A percentile compares a stretch with the other conserved stretches of the same genome.
Evolutionary conservation across 2,888 invertebrate species (phyloP).

Genomic region (Agonum fuliginosum): DNA sequence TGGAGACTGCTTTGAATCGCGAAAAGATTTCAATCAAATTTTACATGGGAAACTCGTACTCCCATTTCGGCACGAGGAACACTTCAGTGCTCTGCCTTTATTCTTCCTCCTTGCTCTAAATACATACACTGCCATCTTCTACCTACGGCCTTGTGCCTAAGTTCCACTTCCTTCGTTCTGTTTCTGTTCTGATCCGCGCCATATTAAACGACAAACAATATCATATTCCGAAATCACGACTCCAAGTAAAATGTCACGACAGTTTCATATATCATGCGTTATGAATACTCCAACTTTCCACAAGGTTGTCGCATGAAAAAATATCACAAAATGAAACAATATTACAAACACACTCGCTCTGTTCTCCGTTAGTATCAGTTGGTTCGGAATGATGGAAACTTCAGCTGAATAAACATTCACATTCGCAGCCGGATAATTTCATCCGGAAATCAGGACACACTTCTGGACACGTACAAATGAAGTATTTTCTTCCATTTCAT

Average conservation of each 20-base stretch:
- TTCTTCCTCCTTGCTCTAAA: conserved; percentile 34
- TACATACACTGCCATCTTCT: conserved; percentile 6
- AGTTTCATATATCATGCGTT: conserved; percentile 32
- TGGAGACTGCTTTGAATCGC: conserved; percentile 57
- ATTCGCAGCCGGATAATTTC: conserved; percentile 22
- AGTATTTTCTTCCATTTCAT: conserved; percentile 55
- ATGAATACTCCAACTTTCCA: conserved; percentile 28
- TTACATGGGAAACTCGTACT: conserved; percentile 49
- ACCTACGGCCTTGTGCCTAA: conserved; percentile 10
- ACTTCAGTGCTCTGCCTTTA: conserved; percentile 40
- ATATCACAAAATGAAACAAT: conserved; percentile 23
- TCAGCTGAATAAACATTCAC: conserved; percentile 28
- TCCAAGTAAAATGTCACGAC: conserved; percentile 16
- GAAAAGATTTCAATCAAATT: conserved; percentile 60
- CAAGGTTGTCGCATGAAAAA: conserved; percentile 16
- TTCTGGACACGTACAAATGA: conserved; percentile 44
- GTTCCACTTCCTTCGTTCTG: not conserved
- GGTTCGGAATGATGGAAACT: conserved; percentile 26
- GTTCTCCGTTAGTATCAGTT: conserved; percentile 14
- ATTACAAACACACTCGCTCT: conserved; percentile 11
- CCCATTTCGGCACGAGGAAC: conserved; percentile 41
- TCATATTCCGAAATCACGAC: conserved; percentile 30
- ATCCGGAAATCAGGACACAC: conserved; percentile 24
- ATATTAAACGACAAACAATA: conserved; percentile 48
- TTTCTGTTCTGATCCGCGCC: not conserved